Base-by-base conservation (phyloP, 2,888 invertebrate genomes). In the Pediacus dermestoides region DNA sequence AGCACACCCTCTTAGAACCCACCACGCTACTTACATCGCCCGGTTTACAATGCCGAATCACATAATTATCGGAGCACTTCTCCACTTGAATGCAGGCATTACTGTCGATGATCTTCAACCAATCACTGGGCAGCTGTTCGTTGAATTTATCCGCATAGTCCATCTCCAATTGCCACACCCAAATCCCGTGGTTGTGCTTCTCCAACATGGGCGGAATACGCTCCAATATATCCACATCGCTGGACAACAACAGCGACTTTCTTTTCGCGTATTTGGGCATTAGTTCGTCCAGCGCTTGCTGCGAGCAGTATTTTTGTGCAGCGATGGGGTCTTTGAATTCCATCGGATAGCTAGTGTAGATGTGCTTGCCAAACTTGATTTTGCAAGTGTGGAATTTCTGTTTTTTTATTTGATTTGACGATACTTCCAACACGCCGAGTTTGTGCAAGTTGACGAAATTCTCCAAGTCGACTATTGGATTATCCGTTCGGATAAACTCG, bases 61-160 rank as follows among this genome's bases (percentile, higher is more conserved):
- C 59, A 37, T 57, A 58, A 30, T 59, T 55, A 9, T 60, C 55
- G 10, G 54, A 36, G 28, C 54, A 57, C 33, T 58, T 60, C 49
- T 80, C 80, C 39, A 75, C 72, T 28, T 68, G 67, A 39, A 82
- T 74, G 30, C 67, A 70, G 0, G 77, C 72, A 55, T 77, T 76
- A 40, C 73, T 70, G 53, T 80, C 75, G 13, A 81, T 67, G 30
- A 82, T 61, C 35, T 76, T 73, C 56, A 80, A 70, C 84, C 88
- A 86, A 61, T 84, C 76, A 7, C 69, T 70, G 0, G 88, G 88
- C 31, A 88, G 67, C 35, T 76, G 75, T 61, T 85, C 84, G 1
- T 74, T 68, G 55, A 77, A 84, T 42, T 75, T 74, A 42, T 78
- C 72, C 38, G 75, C 76, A 55, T 76, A 78, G 44, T 70, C 70